A percentile compares a stretch with the other conserved stretches of the same genome.
phyloP scores from a whole-genome alignment of 2,113 vertebrate genomes.

The Myiozetetes cayanensis region DNA sequence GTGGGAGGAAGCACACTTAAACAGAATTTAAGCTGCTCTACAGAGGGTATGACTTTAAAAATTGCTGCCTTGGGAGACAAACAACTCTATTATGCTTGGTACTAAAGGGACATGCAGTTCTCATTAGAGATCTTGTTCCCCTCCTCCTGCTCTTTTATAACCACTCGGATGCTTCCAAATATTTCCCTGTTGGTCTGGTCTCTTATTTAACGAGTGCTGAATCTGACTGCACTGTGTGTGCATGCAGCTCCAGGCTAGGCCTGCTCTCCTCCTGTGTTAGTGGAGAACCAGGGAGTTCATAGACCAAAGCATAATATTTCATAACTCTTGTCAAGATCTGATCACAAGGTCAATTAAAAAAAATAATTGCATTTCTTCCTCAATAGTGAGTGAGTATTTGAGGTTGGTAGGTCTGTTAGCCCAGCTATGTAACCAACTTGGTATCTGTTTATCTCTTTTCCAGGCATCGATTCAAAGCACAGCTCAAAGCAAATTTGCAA shows the following conservation, averaged over 20 bases:
- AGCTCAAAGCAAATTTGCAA: not conserved
- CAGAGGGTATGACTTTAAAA: not conserved
- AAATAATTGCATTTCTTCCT: not conserved
- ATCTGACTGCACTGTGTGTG: not conserved
- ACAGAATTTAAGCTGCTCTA: not conserved
- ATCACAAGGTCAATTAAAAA: not conserved
- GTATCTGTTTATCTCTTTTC: not conserved
- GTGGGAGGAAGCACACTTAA: not conserved
- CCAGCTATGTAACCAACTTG: not conserved
- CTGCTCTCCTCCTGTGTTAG: not conserved
- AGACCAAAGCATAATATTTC: not conserved
- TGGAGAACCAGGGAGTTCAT: not conserved
- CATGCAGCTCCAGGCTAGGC: not conserved
- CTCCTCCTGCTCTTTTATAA: conserved; percentile 3
- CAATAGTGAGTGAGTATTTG: not conserved
- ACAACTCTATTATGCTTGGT: not conserved
- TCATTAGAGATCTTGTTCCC: conserved; percentile 42
- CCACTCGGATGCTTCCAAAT: not conserved
- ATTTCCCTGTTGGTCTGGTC: conserved; percentile 16
- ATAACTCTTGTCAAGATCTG: not conserved
- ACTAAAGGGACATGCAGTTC: conserved; percentile 27
- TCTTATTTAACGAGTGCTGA: conserved; percentile 3
- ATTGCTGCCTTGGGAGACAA: not conserved
- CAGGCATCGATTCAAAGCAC: not conserved
- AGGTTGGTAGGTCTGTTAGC: not conserved